phyloP scores from a whole-genome alignment of 2,113 vertebrate genomes.

The Coregonus clupeaformis region DNA sequence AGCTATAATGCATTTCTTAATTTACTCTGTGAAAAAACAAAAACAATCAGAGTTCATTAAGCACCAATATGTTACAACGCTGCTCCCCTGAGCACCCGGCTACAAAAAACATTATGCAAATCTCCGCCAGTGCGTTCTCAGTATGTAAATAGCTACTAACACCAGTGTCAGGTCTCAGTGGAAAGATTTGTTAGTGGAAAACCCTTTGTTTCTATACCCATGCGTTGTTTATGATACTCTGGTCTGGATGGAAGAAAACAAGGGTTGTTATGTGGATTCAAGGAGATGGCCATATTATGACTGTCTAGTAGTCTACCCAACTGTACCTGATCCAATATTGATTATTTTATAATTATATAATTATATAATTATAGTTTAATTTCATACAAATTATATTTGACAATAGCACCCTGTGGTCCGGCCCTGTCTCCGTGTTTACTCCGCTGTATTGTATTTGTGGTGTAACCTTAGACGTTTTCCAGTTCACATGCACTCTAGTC shows the following conservation, averaged over 20 bases:
- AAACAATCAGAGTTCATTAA: slow-evolving; percentile 99
- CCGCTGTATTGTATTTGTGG: slow-evolving; percentile 12
- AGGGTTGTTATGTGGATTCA: neutral
- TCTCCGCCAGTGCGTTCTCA: slow-evolving; percentile 81
- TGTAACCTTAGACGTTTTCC: slow-evolving; percentile 2
- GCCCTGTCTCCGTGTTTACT: neutral
- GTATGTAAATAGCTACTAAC: slow-evolving; percentile 97
- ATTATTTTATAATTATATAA: too few species aligned
- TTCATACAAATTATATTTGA: slow-evolving; percentile 15
- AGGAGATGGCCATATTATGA: neutral
- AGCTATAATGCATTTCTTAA: slow-evolving; percentile 99
- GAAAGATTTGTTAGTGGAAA: slow-evolving; percentile 80
- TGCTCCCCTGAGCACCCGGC: slow-evolving; percentile 88
- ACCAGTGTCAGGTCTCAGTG: slow-evolving; percentile 82
- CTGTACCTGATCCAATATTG: slow-evolving; percentile 20
- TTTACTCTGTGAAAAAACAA: slow-evolving; percentile 99
- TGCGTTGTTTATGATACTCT: slow-evolving; percentile 63
- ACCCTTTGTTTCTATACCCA: slow-evolving; percentile 70
- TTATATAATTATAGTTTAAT: slow-evolving; percentile 18
- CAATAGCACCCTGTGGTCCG: neutral
- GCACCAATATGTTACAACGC: slow-evolving; percentile 99
- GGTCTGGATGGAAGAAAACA: slow-evolving; percentile 47
- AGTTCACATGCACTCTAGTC: neutral
- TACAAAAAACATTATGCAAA: slow-evolving; percentile 99
- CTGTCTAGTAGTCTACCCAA: neutral